Evolutionary conservation across 2,888 invertebrate genomes (phyloP).

Genomic region (Brenthis hecate): DNA sequence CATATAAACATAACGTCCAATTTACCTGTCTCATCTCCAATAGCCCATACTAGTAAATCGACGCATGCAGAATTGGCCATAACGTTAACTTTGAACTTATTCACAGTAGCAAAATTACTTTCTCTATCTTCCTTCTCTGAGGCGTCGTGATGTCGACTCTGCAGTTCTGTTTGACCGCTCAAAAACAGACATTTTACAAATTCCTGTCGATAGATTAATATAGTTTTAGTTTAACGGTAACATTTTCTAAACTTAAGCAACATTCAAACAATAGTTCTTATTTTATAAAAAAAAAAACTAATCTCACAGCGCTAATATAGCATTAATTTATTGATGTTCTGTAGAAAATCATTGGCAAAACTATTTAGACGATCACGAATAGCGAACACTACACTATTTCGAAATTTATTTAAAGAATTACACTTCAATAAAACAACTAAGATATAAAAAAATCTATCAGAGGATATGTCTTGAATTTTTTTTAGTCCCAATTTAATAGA

Average conservation of each 20-base stretch:
- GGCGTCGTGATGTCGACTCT: conserved; percentile 91
- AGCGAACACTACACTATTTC: background rate
- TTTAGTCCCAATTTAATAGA: too few species aligned
- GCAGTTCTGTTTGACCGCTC: conserved; percentile 96
- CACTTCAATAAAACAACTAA: background rate
- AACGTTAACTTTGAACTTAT: conserved; percentile 96
- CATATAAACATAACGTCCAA: background rate
- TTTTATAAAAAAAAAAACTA: too few species aligned
- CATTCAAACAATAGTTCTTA: too few species aligned
- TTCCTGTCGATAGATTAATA: conserved; percentile 75
- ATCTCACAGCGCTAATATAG: too few species aligned
- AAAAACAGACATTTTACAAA: conserved; percentile 94
- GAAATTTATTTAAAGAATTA: background rate
- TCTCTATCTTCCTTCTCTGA: conserved; percentile 92
- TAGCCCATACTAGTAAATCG: conserved; percentile 98
- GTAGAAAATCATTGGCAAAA: conserved; percentile 2
- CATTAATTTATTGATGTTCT: background rate
- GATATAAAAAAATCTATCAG: background rate
- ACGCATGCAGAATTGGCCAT: conserved; percentile 99
- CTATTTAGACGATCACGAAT: conserved; percentile 9
- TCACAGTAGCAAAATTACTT: conserved; percentile 90
- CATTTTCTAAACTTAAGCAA: background rate
- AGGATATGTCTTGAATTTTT: too few species aligned
- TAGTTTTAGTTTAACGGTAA: background rate
- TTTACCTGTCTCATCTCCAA: conserved; percentile 96